These are phyloP conservation scores for Ormyrus thymus DNA, from an alignment of 2,888 invertebrate genomes.

Conservation along the genomic window DNA sequence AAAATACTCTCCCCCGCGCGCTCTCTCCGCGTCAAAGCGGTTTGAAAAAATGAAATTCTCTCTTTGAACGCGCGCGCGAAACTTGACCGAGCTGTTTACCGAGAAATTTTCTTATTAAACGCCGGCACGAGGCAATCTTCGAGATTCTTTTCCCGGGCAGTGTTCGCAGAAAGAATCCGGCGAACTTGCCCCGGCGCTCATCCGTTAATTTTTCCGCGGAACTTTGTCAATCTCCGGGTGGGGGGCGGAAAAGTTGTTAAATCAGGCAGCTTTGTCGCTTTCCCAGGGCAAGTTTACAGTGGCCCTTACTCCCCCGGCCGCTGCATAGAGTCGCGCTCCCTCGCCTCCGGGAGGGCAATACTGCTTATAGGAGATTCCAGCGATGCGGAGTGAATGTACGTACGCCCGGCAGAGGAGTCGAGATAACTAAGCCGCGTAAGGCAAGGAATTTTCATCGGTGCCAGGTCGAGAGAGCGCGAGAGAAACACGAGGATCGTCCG, in stretches of 20 bases:
- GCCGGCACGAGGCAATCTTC: too few relatives aligned
- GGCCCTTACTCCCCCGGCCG: neutral
- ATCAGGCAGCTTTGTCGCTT: constrained; percentile 12
- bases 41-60: too few relatives aligned
- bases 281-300: constrained; percentile 3
- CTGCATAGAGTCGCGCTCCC: too few relatives aligned
- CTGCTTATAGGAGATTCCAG: neutral
- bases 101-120: constrained; percentile 7
- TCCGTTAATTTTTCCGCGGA: constrained; percentile 27
- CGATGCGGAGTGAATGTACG: neutral
- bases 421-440: constrained; percentile 23
- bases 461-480: neutral
- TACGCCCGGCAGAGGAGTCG: neutral
- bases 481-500: constrained; percentile 8
- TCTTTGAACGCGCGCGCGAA: too few relatives aligned
- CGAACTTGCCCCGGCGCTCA: too few relatives aligned
- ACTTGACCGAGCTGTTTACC: too few relatives aligned
- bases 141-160: too few relatives aligned
- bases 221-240: constrained; percentile 34
- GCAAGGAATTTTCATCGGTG: constrained; percentile 31
- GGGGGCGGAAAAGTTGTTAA: constrained; percentile 25
- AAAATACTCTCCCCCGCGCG: too few relatives aligned
- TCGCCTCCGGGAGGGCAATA: neutral
- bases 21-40: too few relatives aligned
- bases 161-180: too few relatives aligned